Evolutionary conservation across 2,888 invertebrate genomes (phyloP).

Genomic region (Drosophila differens): DNA sequence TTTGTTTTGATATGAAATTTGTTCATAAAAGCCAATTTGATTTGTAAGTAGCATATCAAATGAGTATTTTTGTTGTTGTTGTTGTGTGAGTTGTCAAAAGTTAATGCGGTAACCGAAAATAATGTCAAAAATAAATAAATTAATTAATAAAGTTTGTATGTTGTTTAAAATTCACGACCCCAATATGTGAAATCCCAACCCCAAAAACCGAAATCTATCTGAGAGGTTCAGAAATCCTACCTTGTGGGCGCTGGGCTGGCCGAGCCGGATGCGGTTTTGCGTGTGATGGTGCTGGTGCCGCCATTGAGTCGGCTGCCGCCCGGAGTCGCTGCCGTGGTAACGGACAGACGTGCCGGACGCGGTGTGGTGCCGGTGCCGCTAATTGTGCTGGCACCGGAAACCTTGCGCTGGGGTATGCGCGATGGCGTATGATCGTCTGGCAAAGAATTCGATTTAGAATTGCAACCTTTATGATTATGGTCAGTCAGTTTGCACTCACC

Average conservation of each 20-base stretch:
- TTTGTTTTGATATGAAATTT: conserved; percentile 9
- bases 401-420: conserved; percentile 92
- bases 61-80: conserved; percentile 35
- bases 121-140: conserved; percentile 64
- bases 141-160: conserved; percentile 58
- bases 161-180: conserved; percentile 7
- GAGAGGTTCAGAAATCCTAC: conserved; percentile 84
- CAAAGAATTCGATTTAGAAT: not conserved
- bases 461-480: not conserved
- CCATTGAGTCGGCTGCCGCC: conserved; percentile 87
- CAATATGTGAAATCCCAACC: conserved; percentile 1
- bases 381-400: conserved; percentile 87
- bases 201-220: not conserved
- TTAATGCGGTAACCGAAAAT: conserved; percentile 76
- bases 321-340: conserved; percentile 82
- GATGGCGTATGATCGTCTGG: conserved; percentile 88
- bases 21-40: conserved; percentile 31
- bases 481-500: conserved; percentile 86
- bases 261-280: conserved; percentile 91
- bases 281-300: conserved; percentile 87
- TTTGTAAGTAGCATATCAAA: conserved; percentile 36
- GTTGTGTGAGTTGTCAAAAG: conserved; percentile 68
- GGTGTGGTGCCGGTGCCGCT: conserved; percentile 82
- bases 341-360: conserved; percentile 53
- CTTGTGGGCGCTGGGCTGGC: conserved; percentile 92